Percentiles rank a stretch among this genome's conserved stretches.
Conservation (phyloP, 1,140 invertebrate genomes). For the Coenobita brevimanus region DNA sequence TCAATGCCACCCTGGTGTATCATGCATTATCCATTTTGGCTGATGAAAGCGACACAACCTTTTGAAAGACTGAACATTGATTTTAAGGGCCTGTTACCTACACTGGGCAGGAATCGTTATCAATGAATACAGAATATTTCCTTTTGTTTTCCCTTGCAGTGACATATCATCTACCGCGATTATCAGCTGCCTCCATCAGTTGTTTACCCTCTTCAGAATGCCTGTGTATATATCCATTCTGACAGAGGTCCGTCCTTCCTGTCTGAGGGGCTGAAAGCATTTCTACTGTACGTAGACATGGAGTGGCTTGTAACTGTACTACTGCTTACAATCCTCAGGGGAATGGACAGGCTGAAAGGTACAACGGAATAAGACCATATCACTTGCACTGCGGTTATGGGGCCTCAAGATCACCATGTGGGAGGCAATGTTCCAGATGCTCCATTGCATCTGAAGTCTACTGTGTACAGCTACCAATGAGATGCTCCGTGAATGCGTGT, state of each 20-base stretch:
- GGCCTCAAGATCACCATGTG: too few relatives aligned
- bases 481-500: slow-evolving; percentile 16
- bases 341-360: too few relatives aligned
- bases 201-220: slow-evolving; percentile 68
- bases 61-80: too few relatives aligned
- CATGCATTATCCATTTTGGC: slow-evolving; percentile 12
- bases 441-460: too few relatives aligned
- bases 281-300: background rate
- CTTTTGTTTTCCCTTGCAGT: slow-evolving; percentile 70
- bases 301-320: slow-evolving; percentile 59
- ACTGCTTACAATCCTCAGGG: slow-evolving; percentile 57
- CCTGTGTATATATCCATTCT: slow-evolving; percentile 69
- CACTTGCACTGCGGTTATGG: background rate
- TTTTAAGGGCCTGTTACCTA: too few relatives aligned
- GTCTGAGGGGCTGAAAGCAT: slow-evolving; percentile 66
- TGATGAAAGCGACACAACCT: too few relatives aligned
- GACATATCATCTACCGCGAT: slow-evolving; percentile 68
- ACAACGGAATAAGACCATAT: slow-evolving; percentile 17
- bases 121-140: slow-evolving; percentile 72
- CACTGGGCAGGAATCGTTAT: slow-evolving; percentile 70
- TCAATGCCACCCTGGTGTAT: slow-evolving; percentile 31
- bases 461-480: slow-evolving; percentile 7
- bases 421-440: too few relatives aligned
- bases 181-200: slow-evolving; percentile 64
- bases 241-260: slow-evolving; percentile 64